Percentiles rank a stretch among this genome's conserved stretches.
Conservation (phyloP, 2,888 invertebrate genomes). For the Hypomecis atomaria region DNA sequence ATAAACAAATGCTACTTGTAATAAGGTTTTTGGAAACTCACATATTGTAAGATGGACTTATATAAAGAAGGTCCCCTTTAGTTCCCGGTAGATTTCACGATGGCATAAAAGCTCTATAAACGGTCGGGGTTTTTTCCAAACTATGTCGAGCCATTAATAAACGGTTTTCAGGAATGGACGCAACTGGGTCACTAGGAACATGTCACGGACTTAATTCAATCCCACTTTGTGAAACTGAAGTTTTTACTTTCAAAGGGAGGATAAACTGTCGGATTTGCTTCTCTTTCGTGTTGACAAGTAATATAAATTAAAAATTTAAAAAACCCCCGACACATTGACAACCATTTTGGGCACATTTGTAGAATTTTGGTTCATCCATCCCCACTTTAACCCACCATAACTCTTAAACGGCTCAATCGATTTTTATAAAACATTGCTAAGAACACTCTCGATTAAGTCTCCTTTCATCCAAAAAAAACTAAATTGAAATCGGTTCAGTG, state of each 20-base stretch:
- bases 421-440: too few relatives aligned
- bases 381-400: too few relatives aligned
- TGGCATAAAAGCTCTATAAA: conserved; percentile 8
- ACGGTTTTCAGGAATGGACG: conserved; percentile 9
- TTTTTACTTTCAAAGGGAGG: conserved; percentile 1
- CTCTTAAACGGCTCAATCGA: too few relatives aligned
- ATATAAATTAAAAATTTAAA: too few relatives aligned
- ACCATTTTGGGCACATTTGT: too few relatives aligned
- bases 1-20: not conserved
- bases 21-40: not conserved
- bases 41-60: not conserved
- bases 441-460: too few relatives aligned
- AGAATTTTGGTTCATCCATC: too few relatives aligned
- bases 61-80: not conserved
- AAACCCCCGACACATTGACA: too few relatives aligned
- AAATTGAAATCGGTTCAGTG: too few relatives aligned
- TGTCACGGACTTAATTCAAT: conserved; percentile 10
- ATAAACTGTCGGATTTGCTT: too few relatives aligned
- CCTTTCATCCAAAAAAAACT: too few relatives aligned
- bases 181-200: conserved; percentile 14
- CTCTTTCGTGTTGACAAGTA: too few relatives aligned
- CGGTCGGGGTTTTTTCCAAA: conserved; percentile 5
- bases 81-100: not conserved
- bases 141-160: conserved; percentile 22
- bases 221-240: not conserved